Evolutionary conservation across 2,113 vertebrate species (phyloP), one percentile per base, ranked within the genome.

Genomic region (Castor canadensis): DNA sequence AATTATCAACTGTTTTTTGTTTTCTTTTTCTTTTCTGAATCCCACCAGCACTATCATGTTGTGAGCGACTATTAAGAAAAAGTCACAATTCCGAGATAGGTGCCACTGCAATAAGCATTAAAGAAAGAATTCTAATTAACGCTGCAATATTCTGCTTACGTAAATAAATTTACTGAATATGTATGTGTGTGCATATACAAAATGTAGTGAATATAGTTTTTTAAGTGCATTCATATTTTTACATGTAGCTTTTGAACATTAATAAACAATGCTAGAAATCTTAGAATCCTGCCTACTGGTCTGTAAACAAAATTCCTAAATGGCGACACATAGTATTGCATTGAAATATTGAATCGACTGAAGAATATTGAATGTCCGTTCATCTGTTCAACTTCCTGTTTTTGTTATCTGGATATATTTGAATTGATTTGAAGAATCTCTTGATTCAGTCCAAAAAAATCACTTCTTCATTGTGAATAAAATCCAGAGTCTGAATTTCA

Each of bases 361-460:
- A 81, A 98, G 97, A 16, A 98, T 97, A 96, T 96, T 99, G 89
- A 99, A 98, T 92, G 98, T 98, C 97, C 98, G 98, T 91, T 99
- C 99, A 87, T 99, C 98, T 10, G 98, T 98, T 92, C 98, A 97
- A 49, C 96, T 95, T 40, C 98, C 99, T 85, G 98, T 97, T 97
- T 98, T 99, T 88, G 98, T 98, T 64, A 98, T 98, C 97, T 98
- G 99, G 87, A 98, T 97, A 26, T 99, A 99, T 97, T 97, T 99
- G 49, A 99, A 98, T 84, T 98, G 99, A 84, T 99, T 99, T 69
- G 98, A 98, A 97, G 99, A 98, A 19, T 99, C 98, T 49, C 98
- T 98, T 3, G 99, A 98, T 96, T 99, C 98, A n/a, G 99, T 98
- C 99, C 99, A n/a, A 99, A 96, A 99, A 99, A 40, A 99, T 96